Percentiles rank a stretch among this genome's conserved stretches.
These are phyloP conservation scores for Vulpes ferrilata DNA, from an alignment of 2,113 vertebrate species.

Conservation along the genomic window DNA sequence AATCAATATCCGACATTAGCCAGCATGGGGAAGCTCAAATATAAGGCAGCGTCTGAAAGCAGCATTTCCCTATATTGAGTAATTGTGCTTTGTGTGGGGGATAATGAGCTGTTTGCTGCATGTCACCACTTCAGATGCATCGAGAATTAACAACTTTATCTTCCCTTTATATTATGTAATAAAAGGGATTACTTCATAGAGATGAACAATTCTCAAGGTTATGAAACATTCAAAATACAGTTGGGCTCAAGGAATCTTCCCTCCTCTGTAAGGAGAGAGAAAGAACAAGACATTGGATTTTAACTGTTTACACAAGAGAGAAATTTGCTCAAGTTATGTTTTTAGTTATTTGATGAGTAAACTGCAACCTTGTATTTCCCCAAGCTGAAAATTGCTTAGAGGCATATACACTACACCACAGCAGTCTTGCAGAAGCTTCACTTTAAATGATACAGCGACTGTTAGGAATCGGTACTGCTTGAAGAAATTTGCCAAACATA, in stretches of 20 bases:
- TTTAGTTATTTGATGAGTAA: slow-evolving; percentile 32
- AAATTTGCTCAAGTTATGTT: slow-evolving; percentile 26
- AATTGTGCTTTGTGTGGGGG: slow-evolving; percentile 80
- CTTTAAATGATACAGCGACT: not conserved
- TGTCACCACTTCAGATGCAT: slow-evolving; percentile 70
- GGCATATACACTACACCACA: not conserved
- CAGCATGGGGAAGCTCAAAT: slow-evolving; percentile 75
- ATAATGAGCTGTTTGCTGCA: slow-evolving; percentile 78
- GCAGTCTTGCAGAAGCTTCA: not conserved
- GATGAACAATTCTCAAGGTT: slow-evolving; percentile 33
- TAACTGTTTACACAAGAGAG: slow-evolving; percentile 30
- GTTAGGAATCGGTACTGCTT: not conserved
- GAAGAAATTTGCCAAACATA: slow-evolving; percentile 23
- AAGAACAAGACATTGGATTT: not conserved
- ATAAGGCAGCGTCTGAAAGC: slow-evolving; percentile 73
- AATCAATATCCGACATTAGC: slow-evolving; percentile 88
- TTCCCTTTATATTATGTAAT: slow-evolving; percentile 73
- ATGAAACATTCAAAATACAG: slow-evolving; percentile 34
- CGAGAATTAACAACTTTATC: slow-evolving; percentile 75
- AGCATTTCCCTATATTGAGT: slow-evolving; percentile 69
- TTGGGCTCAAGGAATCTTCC: not conserved
- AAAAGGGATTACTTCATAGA: slow-evolving; percentile 62
- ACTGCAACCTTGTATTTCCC: not conserved
- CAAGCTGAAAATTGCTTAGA: slow-evolving; percentile 25
- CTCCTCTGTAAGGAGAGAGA: not conserved